phyloP scores from a whole-genome alignment of 1,140 invertebrate genomes.

The Halotydeus destructor region DNA sequence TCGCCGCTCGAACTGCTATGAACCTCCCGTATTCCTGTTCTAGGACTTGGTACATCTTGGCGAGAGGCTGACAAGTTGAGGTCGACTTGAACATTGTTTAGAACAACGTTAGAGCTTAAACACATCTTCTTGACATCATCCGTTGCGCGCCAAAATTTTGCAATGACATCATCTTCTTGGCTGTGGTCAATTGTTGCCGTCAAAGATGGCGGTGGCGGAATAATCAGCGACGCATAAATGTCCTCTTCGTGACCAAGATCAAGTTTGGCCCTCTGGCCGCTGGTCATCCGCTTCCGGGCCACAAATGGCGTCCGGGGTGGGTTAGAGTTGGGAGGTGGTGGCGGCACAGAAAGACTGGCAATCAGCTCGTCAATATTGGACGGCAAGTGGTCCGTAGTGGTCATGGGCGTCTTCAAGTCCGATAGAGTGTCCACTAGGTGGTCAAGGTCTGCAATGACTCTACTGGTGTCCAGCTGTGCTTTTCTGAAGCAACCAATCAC shows the following conservation, averaged over 20 bases:
- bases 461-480: not conserved
- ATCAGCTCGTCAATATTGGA: conserved; percentile 51
- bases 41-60: not conserved
- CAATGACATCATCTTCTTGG: conserved; percentile 16
- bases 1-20: conserved; percentile 7
- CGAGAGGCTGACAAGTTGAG: not conserved
- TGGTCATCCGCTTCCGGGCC: not conserved
- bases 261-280: conserved; percentile 21
- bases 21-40: not conserved
- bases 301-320: not conserved
- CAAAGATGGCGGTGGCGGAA: conserved; percentile 51
- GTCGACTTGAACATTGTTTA: not conserved
- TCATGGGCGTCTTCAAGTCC: conserved; percentile 2
- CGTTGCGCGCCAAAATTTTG: conserved; percentile 17
- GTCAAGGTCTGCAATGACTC: conserved; percentile 15
- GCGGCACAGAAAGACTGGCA: conserved; percentile 54
- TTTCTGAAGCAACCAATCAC: not conserved
- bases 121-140: conserved; percentile 17
- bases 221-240: conserved; percentile 47
- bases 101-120: not conserved
- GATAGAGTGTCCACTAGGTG: conserved; percentile 11
- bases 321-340: conserved; percentile 26
- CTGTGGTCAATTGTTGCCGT: conserved; percentile 20
- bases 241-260: conserved; percentile 28
- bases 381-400: not conserved